Evolutionary conservation across 2,113 vertebrate species (phyloP).

Genomic region (Melanerpes aurifrons): DNA sequence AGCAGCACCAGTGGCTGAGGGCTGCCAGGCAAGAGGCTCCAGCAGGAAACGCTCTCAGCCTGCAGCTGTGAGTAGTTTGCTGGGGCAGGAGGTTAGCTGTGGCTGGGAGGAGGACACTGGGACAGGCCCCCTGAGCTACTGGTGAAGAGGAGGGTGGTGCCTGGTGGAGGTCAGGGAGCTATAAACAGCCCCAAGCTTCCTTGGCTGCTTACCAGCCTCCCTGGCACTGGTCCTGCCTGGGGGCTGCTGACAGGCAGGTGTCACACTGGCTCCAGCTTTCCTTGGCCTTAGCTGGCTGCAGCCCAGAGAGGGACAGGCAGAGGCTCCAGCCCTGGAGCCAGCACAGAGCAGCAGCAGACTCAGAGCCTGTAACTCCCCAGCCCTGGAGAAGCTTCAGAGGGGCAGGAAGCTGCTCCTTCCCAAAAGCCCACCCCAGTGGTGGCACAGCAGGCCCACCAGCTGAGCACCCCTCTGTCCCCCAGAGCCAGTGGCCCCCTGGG

Average conservation of each 20-base stretch:
- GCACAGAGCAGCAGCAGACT: not conserved
- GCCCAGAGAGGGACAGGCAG: not conserved
- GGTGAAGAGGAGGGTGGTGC: not conserved
- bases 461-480: not conserved
- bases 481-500: not conserved
- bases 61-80: not conserved
- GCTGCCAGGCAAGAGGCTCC: rapidly evolving
- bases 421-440: rapidly evolving
- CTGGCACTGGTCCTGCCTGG: rapidly evolving
- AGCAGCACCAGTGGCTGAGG: not conserved
- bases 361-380: not conserved
- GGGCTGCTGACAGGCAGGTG: rapidly evolving
- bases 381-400: rapidly evolving
- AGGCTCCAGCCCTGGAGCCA: not conserved
- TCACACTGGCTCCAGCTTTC: not conserved
- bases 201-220: not conserved
- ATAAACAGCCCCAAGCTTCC: not conserved
- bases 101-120: no score
- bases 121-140: not conserved
- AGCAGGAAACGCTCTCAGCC: not conserved
- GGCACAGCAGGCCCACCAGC: rapidly evolving
- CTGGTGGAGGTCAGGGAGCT: not conserved
- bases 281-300: not conserved
- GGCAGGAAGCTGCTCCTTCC: not conserved
- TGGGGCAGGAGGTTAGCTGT: not conserved